Evolutionary conservation across 2,113 vertebrate species (phyloP).

Genomic region (Hemiprocne comata): DNA sequence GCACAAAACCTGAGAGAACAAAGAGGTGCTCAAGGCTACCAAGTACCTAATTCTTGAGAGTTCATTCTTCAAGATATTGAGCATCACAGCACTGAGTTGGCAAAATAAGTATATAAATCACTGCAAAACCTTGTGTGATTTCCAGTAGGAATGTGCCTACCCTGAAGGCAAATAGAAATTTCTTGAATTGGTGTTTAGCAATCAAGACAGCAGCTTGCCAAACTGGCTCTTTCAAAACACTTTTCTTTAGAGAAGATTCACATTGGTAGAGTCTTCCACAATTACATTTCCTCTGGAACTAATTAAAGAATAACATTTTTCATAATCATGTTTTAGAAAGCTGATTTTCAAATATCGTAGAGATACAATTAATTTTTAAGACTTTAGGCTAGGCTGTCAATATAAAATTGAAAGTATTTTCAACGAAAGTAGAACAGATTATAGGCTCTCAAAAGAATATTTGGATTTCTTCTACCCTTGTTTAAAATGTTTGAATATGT

Average conservation of each 20-base stretch:
- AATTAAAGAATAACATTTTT: neutral
- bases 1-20: slow-evolving; percentile 31
- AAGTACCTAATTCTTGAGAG: slow-evolving; percentile 23
- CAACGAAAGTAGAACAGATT: neutral
- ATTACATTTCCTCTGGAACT: neutral
- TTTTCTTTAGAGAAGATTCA: neutral
- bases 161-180: neutral
- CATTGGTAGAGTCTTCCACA: neutral
- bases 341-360: neutral
- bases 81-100: neutral
- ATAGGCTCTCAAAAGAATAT: neutral
- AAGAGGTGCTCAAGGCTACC: slow-evolving; percentile 16
- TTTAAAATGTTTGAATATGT: neutral
- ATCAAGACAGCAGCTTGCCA: neutral
- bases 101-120: slow-evolving; percentile 21
- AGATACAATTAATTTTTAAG: neutral
- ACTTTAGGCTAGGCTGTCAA: neutral
- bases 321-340: neutral
- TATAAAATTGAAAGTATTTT: neutral
- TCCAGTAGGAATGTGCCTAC: neutral
- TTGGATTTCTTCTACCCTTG: neutral
- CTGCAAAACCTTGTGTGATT: neutral
- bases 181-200: neutral
- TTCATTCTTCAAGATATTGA: slow-evolving; percentile 16
- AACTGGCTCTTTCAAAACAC: neutral